Evolutionary conservation across 1,140 invertebrate genomes (phyloP).

Genomic region (Physella acuta): DNA sequence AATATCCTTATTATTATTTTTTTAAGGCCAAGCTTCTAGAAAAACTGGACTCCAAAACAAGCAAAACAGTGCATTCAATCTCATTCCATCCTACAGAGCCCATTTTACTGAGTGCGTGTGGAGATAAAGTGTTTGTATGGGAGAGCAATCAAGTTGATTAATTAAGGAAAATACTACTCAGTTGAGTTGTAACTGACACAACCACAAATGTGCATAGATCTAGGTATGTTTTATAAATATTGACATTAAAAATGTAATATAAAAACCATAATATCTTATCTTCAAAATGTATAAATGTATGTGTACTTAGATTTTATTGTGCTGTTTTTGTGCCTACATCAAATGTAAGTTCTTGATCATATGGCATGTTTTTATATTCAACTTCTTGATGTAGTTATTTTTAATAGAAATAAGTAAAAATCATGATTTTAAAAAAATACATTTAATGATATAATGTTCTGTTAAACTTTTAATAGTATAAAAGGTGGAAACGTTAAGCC

Average conservation of each 20-base stretch:
- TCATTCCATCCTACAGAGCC: slow-evolving; percentile 62
- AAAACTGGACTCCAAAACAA: slow-evolving; percentile 51
- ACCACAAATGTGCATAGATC: neutral
- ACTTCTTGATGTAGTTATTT: too few species aligned
- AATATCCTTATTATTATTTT: neutral
- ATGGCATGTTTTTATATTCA: too few species aligned
- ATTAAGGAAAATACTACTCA: neutral
- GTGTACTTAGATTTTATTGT: too few species aligned
- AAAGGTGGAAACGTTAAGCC: too few species aligned
- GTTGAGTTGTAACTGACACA: neutral
- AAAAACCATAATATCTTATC: neutral
- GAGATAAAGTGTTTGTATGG: slow-evolving; percentile 63
- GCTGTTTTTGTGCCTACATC: too few species aligned
- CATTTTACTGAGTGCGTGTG: slow-evolving; percentile 61
- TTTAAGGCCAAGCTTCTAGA: slow-evolving; percentile 64
- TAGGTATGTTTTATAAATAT: neutral
- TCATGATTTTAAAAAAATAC: too few species aligned
- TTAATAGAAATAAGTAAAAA: too few species aligned
- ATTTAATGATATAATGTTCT: too few species aligned
- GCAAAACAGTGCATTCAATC: slow-evolving; percentile 61
- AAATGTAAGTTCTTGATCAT: too few species aligned
- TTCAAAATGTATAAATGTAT: neutral
- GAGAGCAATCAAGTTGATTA: slow-evolving; percentile 17
- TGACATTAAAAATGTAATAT: neutral
- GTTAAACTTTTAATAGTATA: too few species aligned